These are phyloP conservation scores for Cydia amplana DNA, from an alignment of 1,140 invertebrate species.

Conservation along the genomic window DNA sequence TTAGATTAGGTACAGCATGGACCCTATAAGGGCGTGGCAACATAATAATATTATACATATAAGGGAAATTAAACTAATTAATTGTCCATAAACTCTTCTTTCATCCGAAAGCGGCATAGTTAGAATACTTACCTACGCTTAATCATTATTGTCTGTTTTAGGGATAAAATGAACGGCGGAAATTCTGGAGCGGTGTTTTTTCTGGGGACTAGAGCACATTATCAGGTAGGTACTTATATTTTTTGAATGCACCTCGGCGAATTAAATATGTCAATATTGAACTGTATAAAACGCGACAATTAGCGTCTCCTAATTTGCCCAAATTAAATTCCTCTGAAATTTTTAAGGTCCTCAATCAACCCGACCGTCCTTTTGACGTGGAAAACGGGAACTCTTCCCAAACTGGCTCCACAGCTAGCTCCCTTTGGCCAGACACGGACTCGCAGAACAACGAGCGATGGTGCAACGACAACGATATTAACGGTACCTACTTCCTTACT, in stretches of 20 bases:
- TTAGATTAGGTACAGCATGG: no score
- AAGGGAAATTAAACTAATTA: no score
- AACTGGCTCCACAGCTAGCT: slow-evolving; percentile 53
- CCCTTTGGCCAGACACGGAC: slow-evolving; percentile 51
- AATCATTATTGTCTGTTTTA: slow-evolving; percentile 35
- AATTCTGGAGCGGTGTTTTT: slow-evolving; percentile 68
- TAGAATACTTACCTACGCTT: background rate
- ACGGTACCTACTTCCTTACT: no score
- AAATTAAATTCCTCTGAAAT: background rate
- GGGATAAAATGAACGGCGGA: slow-evolving; percentile 49
- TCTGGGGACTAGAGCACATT: slow-evolving; percentile 63
- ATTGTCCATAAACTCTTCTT: no score
- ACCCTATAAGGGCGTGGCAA: no score
- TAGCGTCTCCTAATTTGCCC: background rate
- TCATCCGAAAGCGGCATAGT: no score
- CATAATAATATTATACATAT: no score
- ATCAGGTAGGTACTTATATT: slow-evolving; percentile 53
- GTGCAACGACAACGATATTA: background rate
- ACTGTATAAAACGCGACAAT: no score
- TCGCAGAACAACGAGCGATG: slow-evolving; percentile 37
- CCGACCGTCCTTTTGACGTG: slow-evolving; percentile 50
- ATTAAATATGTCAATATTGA: no score
- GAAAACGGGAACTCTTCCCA: slow-evolving; percentile 62
- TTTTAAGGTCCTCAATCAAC: slow-evolving; percentile 61
- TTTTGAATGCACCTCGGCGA: background rate